Base-by-base conservation (phyloP, 92 coral and sea anemone genomes). In the Siderastrea radians region DNA sequence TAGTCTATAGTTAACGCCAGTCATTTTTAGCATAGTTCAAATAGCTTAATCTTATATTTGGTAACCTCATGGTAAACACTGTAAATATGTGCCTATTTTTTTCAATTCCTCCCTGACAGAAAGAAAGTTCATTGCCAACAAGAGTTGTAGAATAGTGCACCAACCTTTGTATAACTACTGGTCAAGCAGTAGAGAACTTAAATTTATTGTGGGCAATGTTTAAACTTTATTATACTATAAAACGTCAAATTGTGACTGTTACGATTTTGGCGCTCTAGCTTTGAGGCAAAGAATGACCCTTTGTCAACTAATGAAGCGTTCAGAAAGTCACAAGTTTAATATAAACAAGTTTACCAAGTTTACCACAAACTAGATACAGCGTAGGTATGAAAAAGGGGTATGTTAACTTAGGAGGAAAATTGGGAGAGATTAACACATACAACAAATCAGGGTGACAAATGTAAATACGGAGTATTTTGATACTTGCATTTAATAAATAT, bases 401-500 rank as follows among this genome's bases (percentile, higher is more conserved):
- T 51, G 3, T 4, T 54, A 15, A 38, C 16, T 65, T 5, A 3
- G 64, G 54, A 8, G 51, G 38, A 17, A 79, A 49, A 11, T 52
- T 17, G 48, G 79, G 7, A 13, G 26, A 57, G 7, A 79, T 64
- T 17, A 19, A 15, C 10, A 49, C 11, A 50, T 79, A 79, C 14
- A 66, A 44, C 0, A n/a, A n/a, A n/a, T n/a, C n/a, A n/a, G n/a
- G n/a, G n/a, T n/a, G 45, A 53, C 38, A 82, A 82, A 70, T 82
- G 86, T 69, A 82, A 82, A 82, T 82, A 70, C 1, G 26, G 17
- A 69, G 3, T 6, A 45, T 82, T 81, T 82, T 82, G 86, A 82
- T 58, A 82, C 68, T 17, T 82, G 58, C 53, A 48, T 82, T 82
- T 82, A 82, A 69, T 82, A 69, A 82, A 70, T 82, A 71, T 54